Base-by-base conservation (phyloP, 1,140 invertebrate species). In the Leguminivora glycinivorella region DNA sequence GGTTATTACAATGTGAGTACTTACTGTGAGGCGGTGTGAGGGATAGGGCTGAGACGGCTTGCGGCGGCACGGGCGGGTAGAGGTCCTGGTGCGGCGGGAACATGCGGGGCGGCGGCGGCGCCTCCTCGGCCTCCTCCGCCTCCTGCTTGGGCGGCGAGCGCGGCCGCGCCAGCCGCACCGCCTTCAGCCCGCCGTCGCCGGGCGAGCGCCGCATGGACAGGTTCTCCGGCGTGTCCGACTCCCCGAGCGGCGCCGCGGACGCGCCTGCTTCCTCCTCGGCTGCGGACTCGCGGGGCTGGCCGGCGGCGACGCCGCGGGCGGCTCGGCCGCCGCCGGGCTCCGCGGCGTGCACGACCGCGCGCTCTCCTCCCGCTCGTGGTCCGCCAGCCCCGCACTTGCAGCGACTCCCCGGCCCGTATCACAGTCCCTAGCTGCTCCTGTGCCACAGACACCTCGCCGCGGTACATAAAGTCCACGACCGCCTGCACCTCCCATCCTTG, bases 381-480 rank as follows among this genome's bases (percentile, higher is more conserved):
- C 95, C 0, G 95, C 95, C 34, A 97, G 85, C 1, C 96, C 19
- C 96, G 93, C 19, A 97, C 95, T 83, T 98, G 96, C 67, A 98
- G 92, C 67, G 95, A 96, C 80, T 97, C 96, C 0, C 97, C 97
- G 0, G 96, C 96, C 79, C 96, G 95, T 79, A 98, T 96, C 60
- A 98, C 92, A 9, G 94, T 94, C 24, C 95, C 93, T 0, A 98
- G 91, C 40, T 97, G 95, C 74, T 97, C 96, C 78, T 97, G 96
- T 0, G 94, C 94, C 1, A 98, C 96, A 68, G 95, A 96, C 67
- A 98, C 96, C 90, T 98, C 96, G 29, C 97, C 97, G 68, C 96
- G 95, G 91, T 98, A 98, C 96, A 98, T 98, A 77, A 98, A 98
- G 88, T 97, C 96, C 56, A 98, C 95, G 26, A 98, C 95, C 5